phyloP scores from a whole-genome alignment of 2,888 invertebrate genomes.

The Eilema depressum region DNA sequence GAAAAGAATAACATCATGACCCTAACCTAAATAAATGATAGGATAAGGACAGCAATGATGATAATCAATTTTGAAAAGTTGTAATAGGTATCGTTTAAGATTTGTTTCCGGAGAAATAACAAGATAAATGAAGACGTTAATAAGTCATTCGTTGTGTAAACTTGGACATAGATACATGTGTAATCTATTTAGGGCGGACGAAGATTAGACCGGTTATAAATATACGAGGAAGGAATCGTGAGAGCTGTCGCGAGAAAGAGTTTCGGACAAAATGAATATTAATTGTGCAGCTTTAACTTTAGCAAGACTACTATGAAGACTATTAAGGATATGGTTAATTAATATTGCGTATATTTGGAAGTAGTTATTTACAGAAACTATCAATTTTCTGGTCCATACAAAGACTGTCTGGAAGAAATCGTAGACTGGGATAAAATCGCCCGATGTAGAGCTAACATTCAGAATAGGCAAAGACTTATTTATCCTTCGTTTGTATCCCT shows the following conservation, averaged over 20 bases:
- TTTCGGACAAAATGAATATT: background rate
- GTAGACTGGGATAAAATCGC: no score
- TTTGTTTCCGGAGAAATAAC: conserved; percentile 20
- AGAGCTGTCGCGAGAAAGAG: conserved; percentile 11
- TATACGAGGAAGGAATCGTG: conserved; percentile 30
- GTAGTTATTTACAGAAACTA: no score
- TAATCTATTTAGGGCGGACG: conserved; percentile 45
- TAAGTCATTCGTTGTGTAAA: conserved; percentile 37
- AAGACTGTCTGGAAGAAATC: no score
- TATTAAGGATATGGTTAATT: background rate
- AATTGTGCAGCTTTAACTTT: background rate
- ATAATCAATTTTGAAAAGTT: background rate
- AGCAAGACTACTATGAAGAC: background rate
- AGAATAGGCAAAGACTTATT: no score
- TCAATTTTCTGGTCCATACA: background rate
- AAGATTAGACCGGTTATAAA: conserved; percentile 46
- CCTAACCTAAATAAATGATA: no score
- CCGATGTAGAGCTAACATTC: no score
- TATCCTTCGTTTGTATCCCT: no score
- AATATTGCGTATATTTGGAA: no score
- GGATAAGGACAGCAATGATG: no score
- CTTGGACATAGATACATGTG: conserved; percentile 27
- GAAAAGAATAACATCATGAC: background rate
- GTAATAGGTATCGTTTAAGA: conserved; percentile 17
- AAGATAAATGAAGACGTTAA: conserved; percentile 12